Base-by-base conservation (phyloP, 2,797 vertebrate species). In the Momotus momota region DNA sequence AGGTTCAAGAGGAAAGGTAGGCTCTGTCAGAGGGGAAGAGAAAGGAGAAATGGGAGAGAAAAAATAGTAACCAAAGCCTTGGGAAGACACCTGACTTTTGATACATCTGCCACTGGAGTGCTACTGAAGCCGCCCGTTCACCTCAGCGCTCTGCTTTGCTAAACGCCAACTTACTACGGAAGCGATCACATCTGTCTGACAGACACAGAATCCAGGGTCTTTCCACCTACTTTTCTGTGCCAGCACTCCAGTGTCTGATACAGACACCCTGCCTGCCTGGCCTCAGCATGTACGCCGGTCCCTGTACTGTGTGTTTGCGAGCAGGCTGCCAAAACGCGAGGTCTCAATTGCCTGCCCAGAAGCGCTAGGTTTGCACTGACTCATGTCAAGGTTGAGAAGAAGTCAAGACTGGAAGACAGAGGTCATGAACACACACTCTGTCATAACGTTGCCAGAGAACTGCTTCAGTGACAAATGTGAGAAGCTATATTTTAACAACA, bases 101-200 rank as follows among this genome's bases (percentile, higher is more conserved):
- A 49, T 14, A 3, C 21, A 69, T 29, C 26, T 74, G 74, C 51
- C 51, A 18, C 21, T 48, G 22, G 23, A 62, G 26, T 70, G 23
- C 40, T 70, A 9, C 33, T 29, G 26, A 80, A 65, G 74, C 70
- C 70, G 81, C 12, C 26, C 31, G 5, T 69, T 60, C 81, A 75
- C 26, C 33, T 52, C 64, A 31, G 73, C 6, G 25, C 17, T 77
- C 41, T 33, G 8, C 35, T 93, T 29, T 29, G 23, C 66, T 54
- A 73, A 81, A 75, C 38, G 33, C 51, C 21, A 58, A 33, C 45
- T 64, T 0, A 0, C 33, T 71, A 16, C 0, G 0, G 86, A 65
- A 75, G 65, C 12, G 7, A 43, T 48, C 51, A 14, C 6, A 12
- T 35, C 51, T 43, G 31, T 26, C 51, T 25, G 55, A 46, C 29